phyloP scores from a whole-genome alignment of 1,140 invertebrate species.

The Drosophila grimshawi region DNA sequence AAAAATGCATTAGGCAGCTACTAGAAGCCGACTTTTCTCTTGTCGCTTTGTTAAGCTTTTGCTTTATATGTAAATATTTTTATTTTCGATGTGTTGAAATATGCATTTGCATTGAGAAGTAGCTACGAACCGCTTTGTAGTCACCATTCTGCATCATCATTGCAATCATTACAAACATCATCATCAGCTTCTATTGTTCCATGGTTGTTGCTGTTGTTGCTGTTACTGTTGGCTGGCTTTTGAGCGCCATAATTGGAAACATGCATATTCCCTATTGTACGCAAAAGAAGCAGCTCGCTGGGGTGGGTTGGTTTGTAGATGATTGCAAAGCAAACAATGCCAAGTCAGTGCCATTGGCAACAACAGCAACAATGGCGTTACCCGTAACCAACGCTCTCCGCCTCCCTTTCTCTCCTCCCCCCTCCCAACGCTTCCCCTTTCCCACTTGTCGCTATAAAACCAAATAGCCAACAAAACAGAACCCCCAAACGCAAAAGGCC shows the following conservation, averaged over 20 bases:
- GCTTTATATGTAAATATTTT: slow-evolving; percentile 36
- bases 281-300: slow-evolving; percentile 24
- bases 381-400: not conserved
- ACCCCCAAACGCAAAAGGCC: slow-evolving; percentile 31
- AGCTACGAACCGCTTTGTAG: slow-evolving; percentile 30
- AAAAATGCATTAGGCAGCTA: slow-evolving; percentile 47
- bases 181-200: slow-evolving; percentile 40
- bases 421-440: not conserved
- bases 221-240: slow-evolving; percentile 51
- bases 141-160: slow-evolving; percentile 31
- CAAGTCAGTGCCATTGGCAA: slow-evolving; percentile 44
- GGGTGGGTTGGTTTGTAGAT: slow-evolving; percentile 14
- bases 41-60: slow-evolving; percentile 21
- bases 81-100: slow-evolving; percentile 45
- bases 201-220: slow-evolving; percentile 29
- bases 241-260: slow-evolving; percentile 59
- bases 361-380: slow-evolving; percentile 25
- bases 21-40: not conserved
- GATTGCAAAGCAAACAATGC: slow-evolving; percentile 59
- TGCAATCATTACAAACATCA: slow-evolving; percentile 14
- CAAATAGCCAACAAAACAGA: slow-evolving; percentile 47
- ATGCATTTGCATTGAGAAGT: slow-evolving; percentile 31
- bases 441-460: slow-evolving; percentile 16
- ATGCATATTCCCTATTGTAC: slow-evolving; percentile 52
- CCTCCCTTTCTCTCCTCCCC: not conserved